Evolutionary conservation across 2,113 vertebrate genomes (phyloP), one percentile per base, ranked within the genome.

Genomic region (Salvelinus namaycush): DNA sequence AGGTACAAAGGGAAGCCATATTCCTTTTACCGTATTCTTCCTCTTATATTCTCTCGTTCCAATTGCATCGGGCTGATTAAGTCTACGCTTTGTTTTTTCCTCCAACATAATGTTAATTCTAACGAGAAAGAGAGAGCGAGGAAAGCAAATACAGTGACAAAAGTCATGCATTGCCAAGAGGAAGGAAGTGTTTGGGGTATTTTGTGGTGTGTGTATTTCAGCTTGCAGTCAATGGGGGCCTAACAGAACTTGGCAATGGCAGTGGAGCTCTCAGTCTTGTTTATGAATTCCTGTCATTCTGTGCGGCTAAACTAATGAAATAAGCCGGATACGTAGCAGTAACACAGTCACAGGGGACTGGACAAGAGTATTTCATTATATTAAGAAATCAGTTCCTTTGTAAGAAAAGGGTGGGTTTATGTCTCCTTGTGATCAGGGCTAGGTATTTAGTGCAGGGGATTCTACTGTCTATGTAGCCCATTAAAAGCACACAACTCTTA

Each of bases 11-110:
- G 44, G 62, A 78, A 79, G 74, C 65, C 74, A 74, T 74, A 77
- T 79, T 72, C 29, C 67, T 76, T 80, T 54, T 29, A 24, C 26
- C 80, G 72, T 67, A 59, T 77, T 78, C 70, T 29, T 59, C 59
- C 70, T 24, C 65, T 84, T 48, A 44, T 54, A 16, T 85, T 80
- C 74, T 48, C 48, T 72, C 73, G 44, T n/a, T 77, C 67, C 72
- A 20, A 77, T 72, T 75, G 75, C 82, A 79, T 77, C 49, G n/a
- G 72, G 83, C 75, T 90, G 87, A 92, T 85, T 89, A 79, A 87
- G 80, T 83, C 73, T 16, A 70, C 68, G 77, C 79, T 87, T 89
- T 87, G 87, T 87, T 81, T 87, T 71, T 34, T 34, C 1, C 1
- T n/a, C 71, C 13, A 1, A 78, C 69, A 70, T 84, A 68, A 49